Evolutionary conservation across 2,113 vertebrate genomes (phyloP).

Genomic region (Archilochus colubris): DNA sequence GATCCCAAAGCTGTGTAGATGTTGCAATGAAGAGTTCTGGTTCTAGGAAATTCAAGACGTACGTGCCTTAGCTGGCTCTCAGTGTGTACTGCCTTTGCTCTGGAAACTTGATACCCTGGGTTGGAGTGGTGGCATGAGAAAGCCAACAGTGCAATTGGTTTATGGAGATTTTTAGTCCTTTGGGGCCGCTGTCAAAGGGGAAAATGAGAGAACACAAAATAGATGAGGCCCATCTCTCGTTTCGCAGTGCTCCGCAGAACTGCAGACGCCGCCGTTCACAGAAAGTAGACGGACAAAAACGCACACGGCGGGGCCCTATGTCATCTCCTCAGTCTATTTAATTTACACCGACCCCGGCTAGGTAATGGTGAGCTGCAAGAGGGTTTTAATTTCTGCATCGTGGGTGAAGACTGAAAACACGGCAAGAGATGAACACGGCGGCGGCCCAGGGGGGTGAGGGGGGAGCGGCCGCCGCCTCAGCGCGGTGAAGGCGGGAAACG

Average conservation of each 20-base stretch:
- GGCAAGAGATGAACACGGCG: neutral
- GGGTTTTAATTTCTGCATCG: neutral
- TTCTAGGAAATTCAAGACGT: neutral
- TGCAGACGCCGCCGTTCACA: neutral
- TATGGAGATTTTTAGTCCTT: neutral
- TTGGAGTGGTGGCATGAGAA: neutral
- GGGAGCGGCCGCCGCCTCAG: neutral
- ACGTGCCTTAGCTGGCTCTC: neutral
- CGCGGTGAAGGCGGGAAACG: neutral
- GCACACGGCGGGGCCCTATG: fast-evolving
- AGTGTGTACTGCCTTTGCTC: neutral
- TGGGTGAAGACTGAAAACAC: neutral
- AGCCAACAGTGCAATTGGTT: neutral
- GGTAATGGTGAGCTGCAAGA: neutral
- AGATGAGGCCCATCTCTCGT: neutral
- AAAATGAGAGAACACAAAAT: neutral
- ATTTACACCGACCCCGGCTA: neutral
- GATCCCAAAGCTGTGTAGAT: neutral
- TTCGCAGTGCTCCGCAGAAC: neutral
- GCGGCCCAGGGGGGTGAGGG: neutral
- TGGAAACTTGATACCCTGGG: neutral
- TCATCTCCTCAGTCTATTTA: neutral
- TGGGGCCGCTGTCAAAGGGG: neutral
- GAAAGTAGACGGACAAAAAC: neutral
- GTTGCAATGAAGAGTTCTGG: neutral